Evolutionary conservation across 1,140 invertebrate genomes (phyloP).

Genomic region (Stenopsyche tienmushanensis): DNA sequence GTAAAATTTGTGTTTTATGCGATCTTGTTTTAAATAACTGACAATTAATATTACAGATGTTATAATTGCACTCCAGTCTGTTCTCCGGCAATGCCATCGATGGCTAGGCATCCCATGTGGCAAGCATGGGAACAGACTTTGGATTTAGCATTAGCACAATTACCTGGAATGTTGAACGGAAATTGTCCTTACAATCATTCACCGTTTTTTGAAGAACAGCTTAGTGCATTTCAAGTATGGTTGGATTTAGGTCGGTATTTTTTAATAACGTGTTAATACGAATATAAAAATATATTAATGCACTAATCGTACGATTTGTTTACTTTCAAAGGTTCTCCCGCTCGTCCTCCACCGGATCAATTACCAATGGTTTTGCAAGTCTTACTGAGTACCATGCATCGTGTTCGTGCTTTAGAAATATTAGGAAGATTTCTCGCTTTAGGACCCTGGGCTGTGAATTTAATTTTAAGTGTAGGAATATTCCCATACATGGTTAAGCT

Average conservation of each 20-base stretch:
- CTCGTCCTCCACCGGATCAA: conserved; percentile 85
- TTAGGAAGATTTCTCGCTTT: conserved; percentile 94
- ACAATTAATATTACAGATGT: conserved; percentile 52
- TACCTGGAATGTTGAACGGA: conserved; percentile 72
- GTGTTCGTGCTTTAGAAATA: conserved; percentile 90
- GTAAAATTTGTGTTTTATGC: neutral
- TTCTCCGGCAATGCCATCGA: conserved; percentile 84
- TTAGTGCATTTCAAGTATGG: conserved; percentile 99
- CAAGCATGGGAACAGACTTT: conserved; percentile 96
- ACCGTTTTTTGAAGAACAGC: conserved; percentile 96
- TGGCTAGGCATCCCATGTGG: conserved; percentile 90
- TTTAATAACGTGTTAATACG: neutral
- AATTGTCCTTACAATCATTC: conserved; percentile 72
- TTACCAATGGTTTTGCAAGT: conserved; percentile 98
- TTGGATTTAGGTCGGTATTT: conserved; percentile 67
- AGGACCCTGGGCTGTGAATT: conserved; percentile 95
- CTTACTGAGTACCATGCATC: conserved; percentile 93
- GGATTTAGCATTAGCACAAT: conserved; percentile 88
- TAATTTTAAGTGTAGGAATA: conserved; percentile 95
- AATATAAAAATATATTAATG: neutral
- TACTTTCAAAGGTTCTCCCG: conserved; percentile 28
- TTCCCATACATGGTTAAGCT: conserved; percentile 98
- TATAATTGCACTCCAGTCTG: conserved; percentile 96
- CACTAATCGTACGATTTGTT: too few relatives aligned
- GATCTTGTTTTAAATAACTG: too few relatives aligned